These are phyloP conservation scores for Rhincodon typus DNA, from an alignment of 2,797 vertebrate genomes.

Conservation along the genomic window DNA sequence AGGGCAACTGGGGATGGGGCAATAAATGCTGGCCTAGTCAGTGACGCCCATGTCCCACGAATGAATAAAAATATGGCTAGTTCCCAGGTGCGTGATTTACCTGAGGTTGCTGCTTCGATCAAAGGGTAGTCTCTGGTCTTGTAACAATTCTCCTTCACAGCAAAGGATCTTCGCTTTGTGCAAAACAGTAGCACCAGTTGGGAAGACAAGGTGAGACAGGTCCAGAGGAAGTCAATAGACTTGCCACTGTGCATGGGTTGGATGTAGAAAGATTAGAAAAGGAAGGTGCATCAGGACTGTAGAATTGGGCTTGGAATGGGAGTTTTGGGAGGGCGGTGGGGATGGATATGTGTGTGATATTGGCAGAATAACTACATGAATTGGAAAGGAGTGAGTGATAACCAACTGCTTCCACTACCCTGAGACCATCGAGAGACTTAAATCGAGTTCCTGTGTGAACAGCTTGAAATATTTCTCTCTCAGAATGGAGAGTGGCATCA, in stretches of 20 bases:
- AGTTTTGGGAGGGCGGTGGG: too few species aligned
- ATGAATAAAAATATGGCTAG: too few species aligned
- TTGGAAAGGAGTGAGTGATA: neutral
- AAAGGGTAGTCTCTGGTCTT: neutral
- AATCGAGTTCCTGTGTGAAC: neutral
- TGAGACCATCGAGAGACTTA: neutral
- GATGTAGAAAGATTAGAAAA: neutral
- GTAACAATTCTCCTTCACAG: neutral
- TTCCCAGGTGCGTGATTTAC: neutral
- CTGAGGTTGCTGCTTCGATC: neutral
- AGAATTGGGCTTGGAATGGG: neutral
- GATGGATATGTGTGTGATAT: neutral
- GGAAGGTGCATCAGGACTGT: neutral
- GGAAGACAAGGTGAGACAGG: neutral
- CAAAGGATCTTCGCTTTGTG: neutral
- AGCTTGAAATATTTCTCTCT: neutral
- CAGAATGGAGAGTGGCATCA: neutral
- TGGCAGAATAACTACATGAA: neutral
- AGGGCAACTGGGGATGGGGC: too few species aligned
- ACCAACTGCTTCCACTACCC: too few species aligned
- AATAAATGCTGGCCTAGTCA: too few species aligned
- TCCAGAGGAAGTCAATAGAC: neutral
- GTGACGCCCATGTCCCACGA: too few species aligned
- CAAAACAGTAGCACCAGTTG: neutral
- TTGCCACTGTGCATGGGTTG: neutral